These are phyloP conservation scores for Helicoverpa assulta DNA, from an alignment of 2,888 invertebrate species.

Conservation along the genomic window DNA sequence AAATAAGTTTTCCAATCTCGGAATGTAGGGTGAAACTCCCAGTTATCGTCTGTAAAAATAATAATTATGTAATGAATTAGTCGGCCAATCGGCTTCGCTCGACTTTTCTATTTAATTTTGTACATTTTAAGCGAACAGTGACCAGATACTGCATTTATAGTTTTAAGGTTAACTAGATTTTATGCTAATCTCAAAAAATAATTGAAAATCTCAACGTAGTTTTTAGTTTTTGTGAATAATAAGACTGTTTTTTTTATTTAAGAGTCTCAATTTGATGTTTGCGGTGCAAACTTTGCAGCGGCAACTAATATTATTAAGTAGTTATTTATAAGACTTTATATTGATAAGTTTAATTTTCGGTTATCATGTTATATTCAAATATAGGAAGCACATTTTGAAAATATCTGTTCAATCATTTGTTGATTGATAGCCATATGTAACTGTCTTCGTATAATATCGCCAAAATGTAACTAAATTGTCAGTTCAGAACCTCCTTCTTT, in stretches of 20 bases:
- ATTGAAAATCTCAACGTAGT: constrained; percentile 53
- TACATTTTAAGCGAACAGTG: constrained; percentile 79
- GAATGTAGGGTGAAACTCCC: constrained; percentile 35
- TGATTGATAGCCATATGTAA: too few species aligned
- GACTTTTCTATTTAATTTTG: constrained; percentile 64
- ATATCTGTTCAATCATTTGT: too few species aligned
- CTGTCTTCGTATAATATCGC: too few species aligned
- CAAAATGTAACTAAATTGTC: too few species aligned
- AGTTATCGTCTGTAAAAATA: constrained; percentile 30
- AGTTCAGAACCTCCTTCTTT: too few species aligned
- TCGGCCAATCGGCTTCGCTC: constrained; percentile 36
- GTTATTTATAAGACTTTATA: constrained; percentile 6
- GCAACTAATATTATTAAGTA: constrained; percentile 26
- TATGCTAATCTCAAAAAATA: constrained; percentile 37
- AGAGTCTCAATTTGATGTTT: constrained; percentile 13
- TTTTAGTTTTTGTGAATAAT: constrained; percentile 47
- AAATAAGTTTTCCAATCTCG: constrained; percentile 6
- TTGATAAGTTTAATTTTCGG: constrained; percentile 24
- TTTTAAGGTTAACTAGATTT: constrained; percentile 51
- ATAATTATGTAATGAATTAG: constrained; percentile 17
- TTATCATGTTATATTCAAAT: background rate
- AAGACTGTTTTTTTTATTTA: constrained; percentile 54
- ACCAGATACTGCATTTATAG: constrained; percentile 88
- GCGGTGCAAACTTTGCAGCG: constrained; percentile 5
- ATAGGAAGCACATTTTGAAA: too few species aligned